phyloP scores from a whole-genome alignment of 2,888 invertebrate genomes.

The Prostheceraeus crozeri region DNA sequence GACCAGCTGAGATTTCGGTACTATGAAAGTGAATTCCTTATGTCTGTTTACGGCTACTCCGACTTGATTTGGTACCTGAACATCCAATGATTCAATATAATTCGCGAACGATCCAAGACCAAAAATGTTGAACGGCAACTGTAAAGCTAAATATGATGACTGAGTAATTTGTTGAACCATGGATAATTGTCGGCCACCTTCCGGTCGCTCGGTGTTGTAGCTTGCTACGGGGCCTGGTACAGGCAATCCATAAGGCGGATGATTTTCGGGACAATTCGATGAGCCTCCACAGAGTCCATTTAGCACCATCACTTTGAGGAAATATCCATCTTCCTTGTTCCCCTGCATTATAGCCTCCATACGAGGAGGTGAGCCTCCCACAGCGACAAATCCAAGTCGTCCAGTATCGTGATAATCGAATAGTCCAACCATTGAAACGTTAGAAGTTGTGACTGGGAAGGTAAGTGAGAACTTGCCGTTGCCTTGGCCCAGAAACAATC shows the following conservation, averaged over 20 bases:
- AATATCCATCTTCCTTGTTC: too few species aligned
- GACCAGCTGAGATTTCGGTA: conserved; percentile 94
- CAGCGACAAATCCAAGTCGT: not conserved
- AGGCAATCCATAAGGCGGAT: conserved; percentile 36
- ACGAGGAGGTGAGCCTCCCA: too few species aligned
- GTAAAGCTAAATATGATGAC: conserved; percentile 82
- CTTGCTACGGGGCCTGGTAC: conserved; percentile 20
- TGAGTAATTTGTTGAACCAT: conserved; percentile 76
- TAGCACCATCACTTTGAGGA: conserved; percentile 32
- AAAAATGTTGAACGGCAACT: conserved; percentile 86
- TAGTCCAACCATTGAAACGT: not conserved
- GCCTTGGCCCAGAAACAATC: not conserved
- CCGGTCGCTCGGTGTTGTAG: conserved; percentile 25
- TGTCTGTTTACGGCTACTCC: not conserved
- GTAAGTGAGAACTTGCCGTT: not conserved
- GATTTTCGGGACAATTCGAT: conserved; percentile 21
- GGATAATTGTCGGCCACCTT: conserved; percentile 24
- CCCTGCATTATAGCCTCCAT: too few species aligned
- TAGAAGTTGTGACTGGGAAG: not conserved
- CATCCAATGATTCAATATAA: conserved; percentile 80
- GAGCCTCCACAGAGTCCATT: conserved; percentile 33
- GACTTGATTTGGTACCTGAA: conserved; percentile 61
- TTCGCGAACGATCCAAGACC: conserved; percentile 96
- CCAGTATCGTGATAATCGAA: not conserved
- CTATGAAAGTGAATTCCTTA: conserved; percentile 60